Evolutionary conservation across 1,140 invertebrate species (phyloP).

Genomic region (Dolichoris vasculosae): DNA sequence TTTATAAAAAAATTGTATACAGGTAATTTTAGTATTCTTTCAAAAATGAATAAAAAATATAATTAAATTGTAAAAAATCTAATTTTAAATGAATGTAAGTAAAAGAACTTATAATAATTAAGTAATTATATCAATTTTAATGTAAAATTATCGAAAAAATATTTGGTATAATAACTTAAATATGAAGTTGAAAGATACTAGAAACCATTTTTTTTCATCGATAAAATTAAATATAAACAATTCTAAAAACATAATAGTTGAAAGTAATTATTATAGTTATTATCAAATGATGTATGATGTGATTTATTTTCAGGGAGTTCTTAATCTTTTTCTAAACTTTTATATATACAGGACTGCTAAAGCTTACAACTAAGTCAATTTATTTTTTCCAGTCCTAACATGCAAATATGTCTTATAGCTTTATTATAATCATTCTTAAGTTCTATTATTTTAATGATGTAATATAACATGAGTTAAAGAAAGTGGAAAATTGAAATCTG

Average conservation of each 20-base stretch:
- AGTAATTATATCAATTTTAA: too few species aligned
- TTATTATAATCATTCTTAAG: slow-evolving; percentile 1
- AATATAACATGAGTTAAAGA: neutral
- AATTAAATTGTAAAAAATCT: too few species aligned
- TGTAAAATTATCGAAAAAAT: too few species aligned
- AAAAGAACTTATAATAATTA: too few species aligned
- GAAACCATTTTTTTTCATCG: neutral
- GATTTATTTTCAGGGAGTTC: neutral
- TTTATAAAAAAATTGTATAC: too few species aligned
- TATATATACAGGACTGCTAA: slow-evolving; percentile 61
- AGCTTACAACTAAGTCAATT: slow-evolving; percentile 59
- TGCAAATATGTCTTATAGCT: slow-evolving; percentile 1
- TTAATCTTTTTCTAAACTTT: slow-evolving; percentile 32
- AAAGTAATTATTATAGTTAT: neutral
- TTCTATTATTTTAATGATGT: slow-evolving; percentile 27
- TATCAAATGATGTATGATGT: slow-evolving; percentile 14
- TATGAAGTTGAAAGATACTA: too few species aligned
- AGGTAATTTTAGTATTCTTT: too few species aligned
- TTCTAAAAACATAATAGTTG: neutral
- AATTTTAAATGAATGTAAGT: too few species aligned
- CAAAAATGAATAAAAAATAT: too few species aligned
- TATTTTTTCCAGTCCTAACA: slow-evolving; percentile 55
- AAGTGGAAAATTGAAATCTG: slow-evolving; percentile 28
- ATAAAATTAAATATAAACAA: too few species aligned
- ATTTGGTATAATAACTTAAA: too few species aligned